Percentiles rank a stretch among this genome's conserved stretches.
Evolutionary conservation across 1,140 invertebrate genomes (phyloP).

Genomic region (Drosophila melanica): DNA sequence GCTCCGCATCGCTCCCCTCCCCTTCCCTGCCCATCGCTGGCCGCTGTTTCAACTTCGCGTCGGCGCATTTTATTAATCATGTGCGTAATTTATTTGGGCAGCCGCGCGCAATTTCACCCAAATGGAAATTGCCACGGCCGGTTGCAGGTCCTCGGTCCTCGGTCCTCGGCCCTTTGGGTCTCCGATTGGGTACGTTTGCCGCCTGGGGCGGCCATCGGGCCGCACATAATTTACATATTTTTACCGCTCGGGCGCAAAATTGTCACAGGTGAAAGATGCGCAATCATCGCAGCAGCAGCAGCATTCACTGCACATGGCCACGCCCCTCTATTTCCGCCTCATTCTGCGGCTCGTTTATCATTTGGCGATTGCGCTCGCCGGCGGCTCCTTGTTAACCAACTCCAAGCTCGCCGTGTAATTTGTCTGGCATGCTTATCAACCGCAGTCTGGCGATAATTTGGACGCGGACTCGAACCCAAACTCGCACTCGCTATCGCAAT

Average conservation of each 20-base stretch:
- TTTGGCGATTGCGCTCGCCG: slow-evolving; percentile 3
- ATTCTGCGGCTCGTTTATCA: slow-evolving; percentile 28
- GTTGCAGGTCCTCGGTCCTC: slow-evolving; percentile 1
- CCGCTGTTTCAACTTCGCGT: neutral
- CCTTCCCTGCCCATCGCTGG: neutral
- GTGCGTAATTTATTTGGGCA: slow-evolving; percentile 81
- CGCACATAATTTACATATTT: slow-evolving; percentile 72
- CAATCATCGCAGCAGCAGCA: slow-evolving; percentile 38
- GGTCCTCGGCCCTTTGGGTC: neutral
- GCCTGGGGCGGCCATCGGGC: slow-evolving; percentile 51
- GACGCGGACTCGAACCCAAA: neutral
- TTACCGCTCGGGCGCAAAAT: slow-evolving; percentile 61
- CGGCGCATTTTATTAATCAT: slow-evolving; percentile 79
- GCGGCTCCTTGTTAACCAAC: slow-evolving; percentile 37
- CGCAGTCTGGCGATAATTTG: slow-evolving; percentile 46
- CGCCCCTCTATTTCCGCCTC: slow-evolving; percentile 43
- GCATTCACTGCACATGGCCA: slow-evolving; percentile 18
- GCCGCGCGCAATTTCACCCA: slow-evolving; percentile 74
- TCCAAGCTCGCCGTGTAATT: slow-evolving; percentile 53
- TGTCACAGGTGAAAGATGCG: slow-evolving; percentile 78
- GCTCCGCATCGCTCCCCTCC: neutral
- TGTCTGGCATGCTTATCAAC: slow-evolving; percentile 57
- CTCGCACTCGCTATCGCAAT: slow-evolving; percentile 35
- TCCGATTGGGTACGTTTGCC: slow-evolving; percentile 1
- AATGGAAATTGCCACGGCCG: slow-evolving; percentile 66